Base-by-base conservation (phyloP, 2,888 invertebrate genomes). In the Pimpla rufipes region DNA sequence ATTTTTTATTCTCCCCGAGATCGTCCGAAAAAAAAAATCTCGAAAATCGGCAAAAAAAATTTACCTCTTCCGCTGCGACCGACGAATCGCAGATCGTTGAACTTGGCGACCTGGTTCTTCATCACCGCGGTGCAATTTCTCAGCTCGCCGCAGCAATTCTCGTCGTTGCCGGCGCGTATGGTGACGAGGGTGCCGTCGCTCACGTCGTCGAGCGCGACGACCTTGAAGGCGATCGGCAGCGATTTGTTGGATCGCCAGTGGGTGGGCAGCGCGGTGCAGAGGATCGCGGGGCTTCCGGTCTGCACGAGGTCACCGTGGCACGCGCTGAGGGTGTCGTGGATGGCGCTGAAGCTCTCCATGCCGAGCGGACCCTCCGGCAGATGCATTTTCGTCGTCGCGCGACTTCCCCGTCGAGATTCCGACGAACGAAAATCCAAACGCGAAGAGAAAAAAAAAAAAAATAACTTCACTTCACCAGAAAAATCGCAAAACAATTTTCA, bases 161-260 rank as follows among this genome's bases (percentile, higher is more conserved):
- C 99, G 90, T 99, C 99, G 93, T 99, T 99, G 47, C 99, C 99
- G 78, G 99, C 99, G 84, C 97, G 96, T 67, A 99, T 96, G 23
- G 97, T 97, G 79, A 99, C 99, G 87, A 97, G 93, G 0, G 99
- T 99, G 18, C 99, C 99, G 93, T 99, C 99, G 90, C 95, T 96
- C 52, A 99, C 97, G 87, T 99, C 99, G 87, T 98, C 98, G 88
- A 99, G 93, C 0, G 98, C 97, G 83, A 99, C 97, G 87, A 99
- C 98, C 94, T 98, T 98, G 94, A 99, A 99, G 18, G 99, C 98
- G 59, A 98, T 96, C 37, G 99, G 99, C 86, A 99, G 94, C 23
- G 98, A 98, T 94, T 99, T 99, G 95, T 99, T 99, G 70, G 97
- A 98, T 83, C 99, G 95, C 99, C 99, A 99, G 93, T 99, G 99